phyloP scores from a whole-genome alignment of 2,797 vertebrate species.

The Coluber constrictor region DNA sequence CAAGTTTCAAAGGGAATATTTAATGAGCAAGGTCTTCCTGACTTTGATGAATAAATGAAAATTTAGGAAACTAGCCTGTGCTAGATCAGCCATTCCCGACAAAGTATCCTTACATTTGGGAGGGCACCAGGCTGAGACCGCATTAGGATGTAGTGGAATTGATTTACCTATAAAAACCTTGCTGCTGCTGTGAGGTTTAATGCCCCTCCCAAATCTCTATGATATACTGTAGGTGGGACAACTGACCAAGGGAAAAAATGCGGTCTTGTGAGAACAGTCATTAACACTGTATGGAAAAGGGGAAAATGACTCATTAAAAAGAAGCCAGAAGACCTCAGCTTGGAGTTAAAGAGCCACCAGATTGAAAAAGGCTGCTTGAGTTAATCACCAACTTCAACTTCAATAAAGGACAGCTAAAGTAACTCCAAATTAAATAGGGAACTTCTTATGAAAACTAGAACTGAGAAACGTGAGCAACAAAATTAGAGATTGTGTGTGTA shows the following conservation, averaged over 20 bases:
- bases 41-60: constrained; percentile 5
- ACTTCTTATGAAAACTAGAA: neutral
- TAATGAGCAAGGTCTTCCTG: neutral
- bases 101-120: neutral
- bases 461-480: neutral
- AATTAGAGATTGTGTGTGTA: neutral
- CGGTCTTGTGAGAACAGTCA: neutral
- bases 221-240: neutral
- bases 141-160: neutral
- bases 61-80: neutral
- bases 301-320: neutral
- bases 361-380: neutral
- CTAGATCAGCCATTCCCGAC: neutral
- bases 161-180: neutral
- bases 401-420: neutral
- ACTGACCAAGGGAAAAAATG: neutral
- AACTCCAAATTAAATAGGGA: neutral
- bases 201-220: neutral
- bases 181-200: neutral
- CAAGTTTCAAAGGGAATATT: constrained; percentile 4
- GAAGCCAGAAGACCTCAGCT: neutral
- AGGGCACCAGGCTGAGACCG: neutral
- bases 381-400: neutral
- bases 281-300: neutral
- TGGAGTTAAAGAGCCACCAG: neutral